phyloP scores from a whole-genome alignment of 1,140 invertebrate species.

The Drosophila sproati region DNA sequence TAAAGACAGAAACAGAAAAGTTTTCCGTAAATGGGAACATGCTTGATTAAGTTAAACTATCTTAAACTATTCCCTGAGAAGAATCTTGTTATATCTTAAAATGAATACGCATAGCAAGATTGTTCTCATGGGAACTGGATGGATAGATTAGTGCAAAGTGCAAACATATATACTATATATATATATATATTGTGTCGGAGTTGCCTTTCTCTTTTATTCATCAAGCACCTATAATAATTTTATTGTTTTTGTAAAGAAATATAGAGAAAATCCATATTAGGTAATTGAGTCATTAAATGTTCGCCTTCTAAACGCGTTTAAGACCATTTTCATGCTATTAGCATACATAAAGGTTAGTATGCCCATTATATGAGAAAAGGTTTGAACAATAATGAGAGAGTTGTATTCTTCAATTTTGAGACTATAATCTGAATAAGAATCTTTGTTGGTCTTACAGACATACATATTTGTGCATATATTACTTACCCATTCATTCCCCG shows the following conservation, averaged over 20 bases:
- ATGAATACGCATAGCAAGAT: no score
- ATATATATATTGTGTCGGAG: not conserved
- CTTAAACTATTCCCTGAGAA: no score
- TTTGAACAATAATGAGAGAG: slow-evolving; percentile 59
- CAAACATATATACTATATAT: not conserved
- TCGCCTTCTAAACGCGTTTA: not conserved
- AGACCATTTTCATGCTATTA: not conserved
- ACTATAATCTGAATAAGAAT: slow-evolving; percentile 20
- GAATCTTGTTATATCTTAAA: no score
- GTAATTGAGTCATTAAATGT: no score
- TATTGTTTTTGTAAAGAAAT: no score
- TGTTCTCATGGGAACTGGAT: no score
- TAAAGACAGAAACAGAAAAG: no score
- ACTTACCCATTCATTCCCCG: no score
- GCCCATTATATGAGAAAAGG: slow-evolving; percentile 1
- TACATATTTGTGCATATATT: slow-evolving; percentile 37
- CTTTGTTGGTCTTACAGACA: slow-evolving; percentile 8
- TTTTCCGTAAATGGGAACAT: no score
- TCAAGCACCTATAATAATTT: not conserved
- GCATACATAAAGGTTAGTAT: not conserved
- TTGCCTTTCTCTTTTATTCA: slow-evolving; percentile 1
- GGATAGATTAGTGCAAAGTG: not conserved
- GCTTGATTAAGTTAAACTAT: no score
- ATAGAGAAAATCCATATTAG: not conserved
- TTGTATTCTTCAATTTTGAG: slow-evolving; percentile 42